Base-by-base conservation (phyloP, 2,888 invertebrate genomes). In the Microctonus hyperodae region DNA sequence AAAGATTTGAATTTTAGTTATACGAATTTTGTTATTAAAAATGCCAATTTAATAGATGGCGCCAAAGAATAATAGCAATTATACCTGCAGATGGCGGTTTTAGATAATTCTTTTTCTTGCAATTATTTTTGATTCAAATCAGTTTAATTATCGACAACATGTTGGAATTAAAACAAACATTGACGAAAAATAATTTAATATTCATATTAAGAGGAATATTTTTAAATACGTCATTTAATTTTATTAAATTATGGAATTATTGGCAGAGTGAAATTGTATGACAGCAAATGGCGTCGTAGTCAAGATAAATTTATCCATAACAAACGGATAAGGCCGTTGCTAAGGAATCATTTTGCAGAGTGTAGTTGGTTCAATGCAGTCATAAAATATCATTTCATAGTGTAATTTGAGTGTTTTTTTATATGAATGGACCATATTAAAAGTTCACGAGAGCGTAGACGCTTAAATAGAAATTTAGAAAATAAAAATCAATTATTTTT, bases 371-470 rank as follows among this genome's bases (percentile, higher is more conserved):
- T 56, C 23, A 48, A 51, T 57, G 35, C 31, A 40, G 40, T 50
- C 50, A 37, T 48, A 40, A 51, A n/a, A 50, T 37, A 61, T 11
- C 22, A 25, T 9, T 31, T 62, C 2, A 40, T 44, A 35, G 35
- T 35, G 11, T 6, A n/a, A 25, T 11, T 22, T 11, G 22, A 35
- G 25, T 37, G 51, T 16, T 16, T n/a, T n/a, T n/a, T 37, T 44
- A n/a, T n/a, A 64, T 65, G 53, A 65, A 73, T 73, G 71, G 67
- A 50, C 48, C 37, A 31, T 10, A 67, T 59, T 20, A 70, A 66
- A 23, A 69, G 48, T 22, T 68, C 67, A 7, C 65, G 65, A 0
- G 61, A 63, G 53, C 68, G 68, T n/a, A 53, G 65, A 33, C 60
- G 62, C 35, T 65, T 64, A 50, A 66, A 48, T 31, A 60, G 64